A percentile compares a stretch with the other conserved stretches of the same genome.
Conservation (phyloP, 1,140 invertebrate species). For the Scylla paramamosain region DNA sequence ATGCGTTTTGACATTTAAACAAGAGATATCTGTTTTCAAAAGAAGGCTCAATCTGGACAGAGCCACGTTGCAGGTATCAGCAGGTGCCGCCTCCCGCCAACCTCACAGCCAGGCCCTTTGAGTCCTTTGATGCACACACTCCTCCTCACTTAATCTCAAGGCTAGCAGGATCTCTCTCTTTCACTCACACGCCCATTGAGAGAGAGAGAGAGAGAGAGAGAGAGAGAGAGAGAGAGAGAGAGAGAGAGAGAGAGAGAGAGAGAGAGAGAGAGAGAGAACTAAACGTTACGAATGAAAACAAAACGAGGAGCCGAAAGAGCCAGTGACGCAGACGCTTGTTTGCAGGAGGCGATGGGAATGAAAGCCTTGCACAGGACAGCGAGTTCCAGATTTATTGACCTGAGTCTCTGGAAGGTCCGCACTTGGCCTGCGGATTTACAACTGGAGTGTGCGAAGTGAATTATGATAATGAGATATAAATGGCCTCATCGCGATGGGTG, state of each 20-base stretch:
- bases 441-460: background rate
- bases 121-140: background rate
- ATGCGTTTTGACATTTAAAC: background rate
- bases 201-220: slow-evolving; percentile 9
- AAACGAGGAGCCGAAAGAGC: background rate
- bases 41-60: background rate
- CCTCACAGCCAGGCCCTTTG: background rate
- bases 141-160: background rate
- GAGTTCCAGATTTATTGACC: slow-evolving; percentile 1
- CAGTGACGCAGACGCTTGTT: background rate
- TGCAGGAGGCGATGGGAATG: background rate
- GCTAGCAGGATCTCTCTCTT: background rate
- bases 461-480: slow-evolving; percentile 25
- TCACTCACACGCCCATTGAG: background rate
- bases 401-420: background rate
- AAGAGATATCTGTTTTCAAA: background rate
- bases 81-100: background rate
- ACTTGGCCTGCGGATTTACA: background rate
- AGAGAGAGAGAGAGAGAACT: background rate
- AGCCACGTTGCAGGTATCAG: background rate
- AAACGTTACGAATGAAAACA: background rate
- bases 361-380: background rate
- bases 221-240: slow-evolving; percentile 13
- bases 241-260: background rate
- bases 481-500: background rate